Evolutionary conservation across 1,140 invertebrate genomes (phyloP), one percentile per base, ranked within the genome.

Genomic region (Listronotus oregonensis): DNA sequence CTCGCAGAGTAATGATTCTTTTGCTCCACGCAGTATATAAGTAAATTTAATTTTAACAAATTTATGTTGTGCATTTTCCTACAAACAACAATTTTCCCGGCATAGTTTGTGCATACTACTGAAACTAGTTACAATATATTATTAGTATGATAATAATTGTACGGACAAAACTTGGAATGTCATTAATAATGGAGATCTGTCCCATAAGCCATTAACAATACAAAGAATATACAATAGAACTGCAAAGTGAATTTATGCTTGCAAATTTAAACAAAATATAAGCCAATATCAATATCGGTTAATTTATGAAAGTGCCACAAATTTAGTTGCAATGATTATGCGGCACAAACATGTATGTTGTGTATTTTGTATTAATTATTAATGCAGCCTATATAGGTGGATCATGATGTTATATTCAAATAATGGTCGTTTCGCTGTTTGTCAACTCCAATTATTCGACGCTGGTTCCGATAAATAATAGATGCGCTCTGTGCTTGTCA

Each of bases 341-440:
- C 70, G 58, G 66, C 69, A 72, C 70, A 68, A 69, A 73, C 72
- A 74, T 71, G 66, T 59, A 71, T 67, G 73, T 68, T 75, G 70
- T 75, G 70, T 75, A 73, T 73, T 73, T 73, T 75, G 73, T 73
- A 75, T 75, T 73, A 75, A 75, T 75, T 75, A 73, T 73, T 75
- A 75, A 72, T 70, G 70, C 34, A 37, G 34, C 34, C 8, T 9
- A 12, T 37, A 37, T 37, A 37, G 34, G 34, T 37, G 34, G 34
- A 37, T 37, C 34, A 37, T 37, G 34, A 37, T 37, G 34, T 37
- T 9, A 37, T 37, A 37, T 37, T 37, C 34, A 37, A 37, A 37
- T 37, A 37, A 37, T 37, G 34, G 8, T 37, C 34, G 34, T 37
- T 10, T 37, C 34, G 34, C 11, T 37, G 34, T 37, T 37, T 37